Base-by-base conservation (phyloP, 2,888 invertebrate species). In the Acanthosepion esculentum region DNA sequence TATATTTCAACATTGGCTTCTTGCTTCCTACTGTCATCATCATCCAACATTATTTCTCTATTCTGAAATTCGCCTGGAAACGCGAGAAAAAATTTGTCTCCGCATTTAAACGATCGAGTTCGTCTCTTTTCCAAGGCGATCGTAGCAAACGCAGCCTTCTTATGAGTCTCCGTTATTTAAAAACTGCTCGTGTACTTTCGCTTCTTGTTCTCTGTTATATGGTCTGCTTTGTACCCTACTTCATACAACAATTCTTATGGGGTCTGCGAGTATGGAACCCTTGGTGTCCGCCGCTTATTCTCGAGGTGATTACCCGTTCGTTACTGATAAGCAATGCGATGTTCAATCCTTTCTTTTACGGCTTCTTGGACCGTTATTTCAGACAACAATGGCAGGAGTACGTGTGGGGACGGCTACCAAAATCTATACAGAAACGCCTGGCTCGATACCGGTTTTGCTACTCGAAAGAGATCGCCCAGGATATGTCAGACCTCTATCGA, bases 281-380 rank as follows among this genome's bases (percentile, higher is more conserved):
- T 29, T 64, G 59, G 59, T 94, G 94, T 5, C 94, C 94, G 41
- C 94, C 94, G 23, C 33, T 94, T 8, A n/a, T 94, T 10, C 48
- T 94, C 20, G 94, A 94, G 48, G 64, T 94, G 15, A 64, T 94
- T 10, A 94, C 59, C 5, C 94, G 94, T 18, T 55, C 94, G 1
- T 33, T 94, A 23, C 59, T 94, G 20, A 64, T 94, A 53, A 64
- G 94, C 64, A 94, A 94, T 33, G 55, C 94, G 5, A 53, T 94
- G 29, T 64, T 94, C 12, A 94, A 94, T n/a, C 94, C 94, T 33
- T 94, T 94, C 64, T 94, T 94, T 23, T 94, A 94, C 59, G 94
- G 59, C 12, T 94, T 94, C 55, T 41, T 64, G 0, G 94, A 94
- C 64, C 94, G 64, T 5, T 64, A 94, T n/a, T 94, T 94, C 23